Evolutionary conservation across 2,113 vertebrate species (phyloP), one percentile per base, ranked within the genome.

Genomic region (Neolamprologus variostigma): DNA sequence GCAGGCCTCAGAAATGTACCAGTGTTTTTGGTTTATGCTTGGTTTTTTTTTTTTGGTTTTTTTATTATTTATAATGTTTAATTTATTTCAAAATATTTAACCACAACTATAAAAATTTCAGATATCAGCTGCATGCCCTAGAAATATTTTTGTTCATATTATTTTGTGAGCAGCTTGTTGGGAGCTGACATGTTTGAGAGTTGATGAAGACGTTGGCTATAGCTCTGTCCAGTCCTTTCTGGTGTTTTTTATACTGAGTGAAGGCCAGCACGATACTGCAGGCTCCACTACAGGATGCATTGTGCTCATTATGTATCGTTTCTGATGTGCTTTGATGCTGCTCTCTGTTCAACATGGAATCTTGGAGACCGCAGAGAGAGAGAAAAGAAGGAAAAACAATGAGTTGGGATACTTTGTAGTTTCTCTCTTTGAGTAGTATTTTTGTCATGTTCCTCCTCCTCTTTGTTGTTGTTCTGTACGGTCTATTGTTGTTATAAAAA

Each of bases 291-390:
- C 84, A 79, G 80, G 88, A 89, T 84, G 83, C 61, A 84, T 17
- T 26, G 33, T 71, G 71, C 71, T 71, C 85, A 85, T 84, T 87
- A 83, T 88, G 83, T 78, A 90, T 89, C 89, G 90, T 89, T 88
- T 85, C 83, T 86, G 26, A 59, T 57, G 78, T 23, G 84, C 93
- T 93, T 93, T 93, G 91, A 91, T 91, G 81, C 47, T 12, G 10
- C 50, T 82, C 14, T 16, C 61, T 88, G 61, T 87, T 82, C 59
- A 78, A 87, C 13, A 42, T 51, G 6, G 85, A 53, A 51, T 87
- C 35, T 76, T 19, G 19, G 42, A 82, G 26, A 55, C 16, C 16
- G 5, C 33, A 31, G 84, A 82, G 40, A 79, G 37, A 66, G 63
- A 71, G 35, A 42, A 80, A 57, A 23, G 35, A 3, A 42, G 35